Base-by-base conservation (phyloP, 2,113 vertebrate species). In the Aphelocoma coerulescens region DNA sequence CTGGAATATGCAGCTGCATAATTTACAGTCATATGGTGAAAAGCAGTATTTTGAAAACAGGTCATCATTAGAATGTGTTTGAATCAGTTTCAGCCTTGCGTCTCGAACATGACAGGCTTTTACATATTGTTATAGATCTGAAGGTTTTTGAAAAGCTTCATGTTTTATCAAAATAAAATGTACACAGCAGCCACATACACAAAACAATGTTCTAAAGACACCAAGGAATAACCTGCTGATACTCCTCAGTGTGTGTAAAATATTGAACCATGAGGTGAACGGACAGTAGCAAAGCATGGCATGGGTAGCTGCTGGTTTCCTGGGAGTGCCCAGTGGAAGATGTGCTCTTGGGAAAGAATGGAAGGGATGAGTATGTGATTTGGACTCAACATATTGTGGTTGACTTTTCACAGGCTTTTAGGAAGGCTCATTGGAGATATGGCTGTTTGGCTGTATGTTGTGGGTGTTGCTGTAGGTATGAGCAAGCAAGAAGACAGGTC, bases 201-300 rank as follows among this genome's bases (percentile, higher is more conserved):
- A 7, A 51, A 82, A 72, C 13, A 44, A 20, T 35, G 33, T 8
- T 57, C 18, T 32, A 18, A 59, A 1, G 2, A 63, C 27, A 35
- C 20, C 0, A 5, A 77, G 12, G 54, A 69, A 30, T 46, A 66
- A 74, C 7, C 26, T 84, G 23, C 26, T 91, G 52, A 22, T 72
- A 27, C 5, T 67, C 8, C 30, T 86, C 57, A 21, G 20, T 35
- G 37, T 74, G 24, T 61, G 22, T n/a, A 35, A 89, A 71, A 44
- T 51, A 71, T 0, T 13, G 33, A 74, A 51, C 48, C 1, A 3
- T 9, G 17, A 68, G 30, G 18, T 33, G 5, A 4, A 8, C 2
- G 27, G 52, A 65, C 9, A n/a, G 28, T 22, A 76, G 16, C 24
- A 41, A 75, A 89, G 62, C 14, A 74, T 1, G 9, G 8, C 22